Evolutionary conservation across 2,797 vertebrate genomes (phyloP).

Genomic region (Enteromius trimaculatus): DNA sequence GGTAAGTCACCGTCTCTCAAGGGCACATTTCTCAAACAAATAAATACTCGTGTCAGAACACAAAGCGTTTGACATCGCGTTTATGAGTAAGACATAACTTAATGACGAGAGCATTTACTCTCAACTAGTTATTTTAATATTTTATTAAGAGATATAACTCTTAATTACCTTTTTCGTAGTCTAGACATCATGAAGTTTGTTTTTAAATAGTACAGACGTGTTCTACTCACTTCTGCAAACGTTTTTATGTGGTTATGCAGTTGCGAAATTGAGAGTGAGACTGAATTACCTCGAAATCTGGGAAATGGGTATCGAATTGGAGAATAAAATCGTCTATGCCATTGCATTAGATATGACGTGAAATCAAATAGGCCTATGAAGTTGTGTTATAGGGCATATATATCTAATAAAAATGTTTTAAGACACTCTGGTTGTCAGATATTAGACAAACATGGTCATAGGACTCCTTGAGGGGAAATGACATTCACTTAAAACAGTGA

Average conservation of each 20-base stretch:
- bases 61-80: too few species aligned
- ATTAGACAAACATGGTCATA: background rate
- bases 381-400: background rate
- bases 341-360: background rate
- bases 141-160: background rate
- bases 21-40: background rate
- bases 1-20: conserved; percentile 22
- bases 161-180: background rate
- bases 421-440: background rate
- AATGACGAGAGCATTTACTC: too few species aligned
- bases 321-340: background rate
- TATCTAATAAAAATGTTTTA: background rate
- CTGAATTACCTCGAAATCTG: background rate
- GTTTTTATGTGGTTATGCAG: background rate
- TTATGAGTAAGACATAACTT: background rate
- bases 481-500: background rate
- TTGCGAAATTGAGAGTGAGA: conserved; percentile 21
- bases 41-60: background rate
- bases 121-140: background rate
- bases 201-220: background rate
- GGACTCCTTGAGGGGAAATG: background rate
- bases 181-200: background rate
- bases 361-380: background rate
- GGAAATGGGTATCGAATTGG: background rate
- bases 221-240: conserved; percentile 37